phyloP scores from a whole-genome alignment of 2,113 vertebrate species.

The Heteronetta atricapilla region DNA sequence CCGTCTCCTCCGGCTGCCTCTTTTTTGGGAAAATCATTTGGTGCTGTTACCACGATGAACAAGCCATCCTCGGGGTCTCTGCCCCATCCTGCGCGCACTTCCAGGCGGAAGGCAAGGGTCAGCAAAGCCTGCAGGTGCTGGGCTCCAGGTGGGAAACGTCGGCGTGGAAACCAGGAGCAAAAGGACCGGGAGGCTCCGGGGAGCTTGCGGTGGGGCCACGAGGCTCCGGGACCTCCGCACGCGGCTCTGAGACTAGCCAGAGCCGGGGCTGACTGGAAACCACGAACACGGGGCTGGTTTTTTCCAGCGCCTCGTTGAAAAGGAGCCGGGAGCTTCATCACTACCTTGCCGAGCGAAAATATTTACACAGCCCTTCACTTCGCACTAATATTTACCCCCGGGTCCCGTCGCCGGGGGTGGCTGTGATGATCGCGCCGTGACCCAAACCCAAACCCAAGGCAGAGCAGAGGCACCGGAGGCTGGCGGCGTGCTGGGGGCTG shows the following conservation, averaged over 20 bases:
- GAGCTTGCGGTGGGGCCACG: neutral
- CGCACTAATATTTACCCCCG: neutral
- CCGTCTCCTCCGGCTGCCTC: neutral
- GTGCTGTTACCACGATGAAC: neutral
- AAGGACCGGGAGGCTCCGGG: neutral
- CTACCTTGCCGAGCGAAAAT: constrained; percentile 31
- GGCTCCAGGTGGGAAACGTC: constrained; percentile 17
- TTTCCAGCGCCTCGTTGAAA: neutral
- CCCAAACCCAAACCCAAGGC: rapidly evolving
- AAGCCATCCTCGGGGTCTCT: neutral
- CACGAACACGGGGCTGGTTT: neutral
- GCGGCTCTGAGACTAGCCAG: neutral
- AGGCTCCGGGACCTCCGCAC: neutral
- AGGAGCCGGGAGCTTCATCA: neutral
- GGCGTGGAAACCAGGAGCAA: neutral
- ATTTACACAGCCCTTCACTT: constrained; percentile 13
- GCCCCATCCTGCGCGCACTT: constrained; percentile 8
- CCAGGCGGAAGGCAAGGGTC: neutral
- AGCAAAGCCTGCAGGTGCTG: neutral
- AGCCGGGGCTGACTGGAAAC: neutral
- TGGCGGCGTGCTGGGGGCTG: rapidly evolving
- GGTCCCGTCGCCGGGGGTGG: neutral
- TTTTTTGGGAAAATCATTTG: neutral
- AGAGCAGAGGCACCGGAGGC: neutral
- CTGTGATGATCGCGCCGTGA: rapidly evolving